Conservation (phyloP, 2,797 vertebrate species). For the Podargus strigoides region DNA sequence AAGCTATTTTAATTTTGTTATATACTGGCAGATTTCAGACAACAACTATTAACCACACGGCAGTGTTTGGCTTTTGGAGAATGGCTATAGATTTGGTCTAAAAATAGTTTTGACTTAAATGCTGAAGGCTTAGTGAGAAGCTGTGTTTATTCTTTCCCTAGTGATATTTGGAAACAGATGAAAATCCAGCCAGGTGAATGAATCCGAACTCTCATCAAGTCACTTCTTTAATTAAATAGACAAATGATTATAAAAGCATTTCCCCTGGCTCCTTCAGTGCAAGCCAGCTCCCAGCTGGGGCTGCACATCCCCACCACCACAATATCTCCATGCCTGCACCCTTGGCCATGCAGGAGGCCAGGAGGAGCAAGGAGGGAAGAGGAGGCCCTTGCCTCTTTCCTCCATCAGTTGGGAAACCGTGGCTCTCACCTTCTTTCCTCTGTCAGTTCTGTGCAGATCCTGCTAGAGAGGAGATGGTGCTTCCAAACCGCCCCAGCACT, state of each 20-base stretch:
- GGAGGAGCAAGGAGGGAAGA: neutral
- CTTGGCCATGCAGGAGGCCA: accelerated
- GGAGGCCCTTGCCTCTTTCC: neutral
- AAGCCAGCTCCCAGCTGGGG: neutral
- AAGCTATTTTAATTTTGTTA: neutral
- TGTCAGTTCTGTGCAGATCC: neutral
- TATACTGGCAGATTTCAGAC: neutral
- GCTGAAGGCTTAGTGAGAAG: neutral
- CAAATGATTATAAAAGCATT: neutral
- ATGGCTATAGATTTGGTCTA: neutral
- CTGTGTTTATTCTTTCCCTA: neutral
- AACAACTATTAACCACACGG: neutral
- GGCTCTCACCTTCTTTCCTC: neutral
- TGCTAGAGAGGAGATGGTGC: neutral
- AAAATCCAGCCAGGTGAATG: neutral
- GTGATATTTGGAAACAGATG: neutral
- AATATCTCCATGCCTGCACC: accelerated
- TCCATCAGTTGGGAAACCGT: neutral
- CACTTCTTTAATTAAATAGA: neutral
- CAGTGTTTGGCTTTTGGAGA: neutral
- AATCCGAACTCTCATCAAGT: neutral
- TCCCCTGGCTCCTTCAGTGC: neutral
- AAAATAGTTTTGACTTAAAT: neutral
- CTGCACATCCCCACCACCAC: accelerated
- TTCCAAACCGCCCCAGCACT: neutral